Percentiles rank a stretch among this genome's conserved stretches.
Evolutionary conservation across 1,140 invertebrate genomes (phyloP).

Genomic region (Calosoma granatense): DNA sequence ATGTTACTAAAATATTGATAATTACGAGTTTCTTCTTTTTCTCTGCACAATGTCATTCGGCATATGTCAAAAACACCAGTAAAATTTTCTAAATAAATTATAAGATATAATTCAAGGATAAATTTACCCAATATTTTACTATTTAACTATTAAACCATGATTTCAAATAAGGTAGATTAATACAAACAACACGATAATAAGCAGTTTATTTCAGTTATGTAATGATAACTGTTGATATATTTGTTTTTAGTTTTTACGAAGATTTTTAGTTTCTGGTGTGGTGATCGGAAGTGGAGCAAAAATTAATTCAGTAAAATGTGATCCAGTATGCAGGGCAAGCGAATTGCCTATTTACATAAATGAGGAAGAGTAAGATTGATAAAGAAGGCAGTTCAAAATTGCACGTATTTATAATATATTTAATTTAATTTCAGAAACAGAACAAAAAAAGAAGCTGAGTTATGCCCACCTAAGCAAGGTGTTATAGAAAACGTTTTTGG

Average conservation of each 20-base stretch:
- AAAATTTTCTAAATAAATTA: slow-evolving; percentile 1
- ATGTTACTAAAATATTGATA: no score
- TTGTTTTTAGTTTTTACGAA: slow-evolving; percentile 25
- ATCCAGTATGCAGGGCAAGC: slow-evolving; percentile 35
- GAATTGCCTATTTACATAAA: slow-evolving; percentile 44
- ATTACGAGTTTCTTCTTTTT: background rate
- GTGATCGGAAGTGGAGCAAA: slow-evolving; percentile 22
- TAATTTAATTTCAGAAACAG: slow-evolving; percentile 4
- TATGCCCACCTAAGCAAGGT: slow-evolving; percentile 16
- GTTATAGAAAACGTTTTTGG: slow-evolving; percentile 24
- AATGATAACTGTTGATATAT: no score
- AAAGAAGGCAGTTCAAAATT: background rate
- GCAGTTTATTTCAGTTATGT: background rate
- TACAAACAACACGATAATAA: no score
- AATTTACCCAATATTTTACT: no score
- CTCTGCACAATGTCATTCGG: background rate
- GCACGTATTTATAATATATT: background rate
- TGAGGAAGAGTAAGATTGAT: slow-evolving; percentile 14
- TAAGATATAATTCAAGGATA: no score
- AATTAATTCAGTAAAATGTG: slow-evolving; percentile 3
- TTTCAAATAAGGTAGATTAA: no score
- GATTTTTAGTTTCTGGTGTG: slow-evolving; percentile 24
- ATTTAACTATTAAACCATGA: no score
- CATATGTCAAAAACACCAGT: background rate
- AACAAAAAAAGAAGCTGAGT: slow-evolving; percentile 10